A percentile compares a stretch with the other conserved stretches of the same genome.
These are phyloP conservation scores for Stegastes partitus DNA, from an alignment of 2,113 vertebrate species.

Conservation along the genomic window DNA sequence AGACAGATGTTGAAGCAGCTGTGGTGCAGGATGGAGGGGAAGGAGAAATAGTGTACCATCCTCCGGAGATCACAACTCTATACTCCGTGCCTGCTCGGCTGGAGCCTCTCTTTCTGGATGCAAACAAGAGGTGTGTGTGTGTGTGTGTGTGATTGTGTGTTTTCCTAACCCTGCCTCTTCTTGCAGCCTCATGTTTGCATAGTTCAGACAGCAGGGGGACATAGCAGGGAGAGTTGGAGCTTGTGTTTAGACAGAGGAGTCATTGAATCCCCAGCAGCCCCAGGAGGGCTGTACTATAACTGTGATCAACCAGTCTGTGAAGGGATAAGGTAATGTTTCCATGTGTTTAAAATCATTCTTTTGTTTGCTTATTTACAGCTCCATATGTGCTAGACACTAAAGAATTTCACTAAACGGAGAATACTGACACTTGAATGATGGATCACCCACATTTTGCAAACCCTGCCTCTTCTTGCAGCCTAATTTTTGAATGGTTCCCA, in stretches of 20 bases:
- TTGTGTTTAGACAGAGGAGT: constrained; percentile 22
- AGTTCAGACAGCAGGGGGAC: constrained; percentile 13
- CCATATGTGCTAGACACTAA: not conserved
- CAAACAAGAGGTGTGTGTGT: constrained; percentile 89
- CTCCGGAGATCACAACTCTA: constrained; percentile 91
- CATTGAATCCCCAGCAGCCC: constrained; percentile 6
- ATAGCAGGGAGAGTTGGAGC: constrained; percentile 7
- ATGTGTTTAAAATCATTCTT: not conserved
- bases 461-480: not conserved
- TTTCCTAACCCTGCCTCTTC: constrained; percentile 1
- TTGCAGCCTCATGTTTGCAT: constrained; percentile 20
- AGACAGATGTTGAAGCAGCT: constrained; percentile 71
- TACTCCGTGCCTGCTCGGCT: constrained; percentile 91
- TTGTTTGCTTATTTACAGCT: not conserved
- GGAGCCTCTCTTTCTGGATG: constrained; percentile 91
- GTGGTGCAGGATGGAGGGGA: constrained; percentile 75
- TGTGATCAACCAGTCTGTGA: constrained; percentile 2
- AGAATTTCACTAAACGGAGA: not conserved
- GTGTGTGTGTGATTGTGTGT: constrained; percentile 71
- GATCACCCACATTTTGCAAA: not conserved
- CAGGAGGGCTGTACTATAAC: constrained; percentile 1
- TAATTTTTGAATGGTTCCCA: constrained; percentile 16
- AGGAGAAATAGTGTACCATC: constrained; percentile 85
- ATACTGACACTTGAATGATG: not conserved
- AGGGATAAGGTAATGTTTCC: not conserved